Evolutionary conservation across 2,888 invertebrate genomes (phyloP).

Genomic region (Zaprionus lineosus): DNA sequence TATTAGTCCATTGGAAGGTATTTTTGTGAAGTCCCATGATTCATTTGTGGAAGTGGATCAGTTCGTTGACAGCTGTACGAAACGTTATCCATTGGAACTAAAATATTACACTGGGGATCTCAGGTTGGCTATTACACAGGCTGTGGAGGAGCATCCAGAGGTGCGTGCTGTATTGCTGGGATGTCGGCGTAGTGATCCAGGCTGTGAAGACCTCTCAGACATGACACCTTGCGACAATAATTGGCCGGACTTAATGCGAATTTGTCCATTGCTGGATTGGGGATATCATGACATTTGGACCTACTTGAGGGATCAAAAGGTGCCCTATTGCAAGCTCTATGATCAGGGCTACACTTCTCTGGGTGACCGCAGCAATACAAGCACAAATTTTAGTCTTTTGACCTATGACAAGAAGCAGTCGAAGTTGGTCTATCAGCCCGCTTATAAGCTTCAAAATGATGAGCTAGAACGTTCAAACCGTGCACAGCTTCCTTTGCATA

Average conservation of each 20-base stretch:
- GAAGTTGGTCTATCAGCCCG: slow-evolving; percentile 86
- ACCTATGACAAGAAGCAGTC: slow-evolving; percentile 83
- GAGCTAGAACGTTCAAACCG: slow-evolving; percentile 70
- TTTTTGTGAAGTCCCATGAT: slow-evolving; percentile 38
- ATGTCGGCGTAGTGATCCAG: slow-evolving; percentile 92
- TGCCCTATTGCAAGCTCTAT: slow-evolving; percentile 95
- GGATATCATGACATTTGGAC: slow-evolving; percentile 94
- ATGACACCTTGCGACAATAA: slow-evolving; percentile 91
- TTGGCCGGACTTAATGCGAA: slow-evolving; percentile 94
- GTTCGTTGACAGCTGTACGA: slow-evolving; percentile 26
- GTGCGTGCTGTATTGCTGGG: slow-evolving; percentile 95
- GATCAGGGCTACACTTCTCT: slow-evolving; percentile 95
- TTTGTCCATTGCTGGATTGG: slow-evolving; percentile 95
- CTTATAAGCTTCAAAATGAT: slow-evolving; percentile 84
- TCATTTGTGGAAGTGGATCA: slow-evolving; percentile 50
- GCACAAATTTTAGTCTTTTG: slow-evolving; percentile 88
- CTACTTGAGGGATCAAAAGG: slow-evolving; percentile 88
- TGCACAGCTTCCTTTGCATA: background rate
- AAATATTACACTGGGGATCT: slow-evolving; percentile 87
- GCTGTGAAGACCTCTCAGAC: slow-evolving; percentile 85
- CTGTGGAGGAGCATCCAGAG: slow-evolving; percentile 84
- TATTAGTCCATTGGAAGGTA: slow-evolving; percentile 12
- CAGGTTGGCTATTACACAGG: slow-evolving; percentile 86
- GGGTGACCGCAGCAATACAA: slow-evolving; percentile 90
- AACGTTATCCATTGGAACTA: slow-evolving; percentile 86